Base-by-base conservation (phyloP, 2,113 vertebrate genomes). In the Hippocampus barbouri region DNA sequence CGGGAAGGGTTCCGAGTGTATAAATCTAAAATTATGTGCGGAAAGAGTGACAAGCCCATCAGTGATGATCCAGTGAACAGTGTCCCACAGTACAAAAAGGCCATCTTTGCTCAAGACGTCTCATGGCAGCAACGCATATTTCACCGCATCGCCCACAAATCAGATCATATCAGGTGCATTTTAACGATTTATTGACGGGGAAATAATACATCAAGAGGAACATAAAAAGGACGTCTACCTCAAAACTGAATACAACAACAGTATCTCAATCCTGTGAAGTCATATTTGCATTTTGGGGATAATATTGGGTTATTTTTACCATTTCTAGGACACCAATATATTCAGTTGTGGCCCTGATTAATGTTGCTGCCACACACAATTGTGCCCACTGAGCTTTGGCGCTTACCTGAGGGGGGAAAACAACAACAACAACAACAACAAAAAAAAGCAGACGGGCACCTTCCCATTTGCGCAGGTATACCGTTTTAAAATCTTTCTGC, bases 21-120 rank as follows among this genome's bases (percentile, higher is more conserved):
- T 89, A 88, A 88, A 90, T 90, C 86, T 87, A 49, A 76, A 73
- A 81, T 80, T 76, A 86, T 84, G 87, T 83, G 83, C 81, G 79
- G 80, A 73, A 80, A 72, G 74, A 77, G 78, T 84, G 89, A 90
- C 86, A 89, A 86, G 78, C 78, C 79, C 76, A 83, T 89, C 87
- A 87, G 77, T 76, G 71, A 79, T 83, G 86, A 89, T 76, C 82
- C 83, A 84, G 78, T 77, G 83, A 86, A 70, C 72, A 76, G 77
- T 62, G 78, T 81, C 71, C 73, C 77, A 72, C 75, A 60, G 73
- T 45, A 80, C 69, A 80, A 87, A 85, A 85, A 76, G 83, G 69
- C 82, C 74, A 81, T 77, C n/a, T 27, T 38, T 77, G 77, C 69
- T 69, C 68, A 84, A 86, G 77, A 83, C 66, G 51, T 78, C 69